Evolutionary conservation across 2,113 vertebrate species (phyloP).

Genomic region (Bubo bubo): DNA sequence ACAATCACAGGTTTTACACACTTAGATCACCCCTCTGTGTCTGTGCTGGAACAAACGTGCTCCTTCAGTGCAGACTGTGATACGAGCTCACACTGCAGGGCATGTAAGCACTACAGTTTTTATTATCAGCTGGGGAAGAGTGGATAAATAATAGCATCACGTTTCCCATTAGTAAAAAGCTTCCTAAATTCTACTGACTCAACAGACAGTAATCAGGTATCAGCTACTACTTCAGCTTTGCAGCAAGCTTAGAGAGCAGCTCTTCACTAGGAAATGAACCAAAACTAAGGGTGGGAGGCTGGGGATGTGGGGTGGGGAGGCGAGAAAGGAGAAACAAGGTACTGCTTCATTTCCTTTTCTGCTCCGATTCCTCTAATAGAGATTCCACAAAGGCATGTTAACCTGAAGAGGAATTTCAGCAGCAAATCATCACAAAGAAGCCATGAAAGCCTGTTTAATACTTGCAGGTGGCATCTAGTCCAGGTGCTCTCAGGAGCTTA

Average conservation of each 20-base stretch:
- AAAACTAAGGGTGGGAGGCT: background rate
- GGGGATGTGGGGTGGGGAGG: background rate
- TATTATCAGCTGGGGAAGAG: background rate
- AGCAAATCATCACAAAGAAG: background rate
- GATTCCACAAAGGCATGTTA: background rate
- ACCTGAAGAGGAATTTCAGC: conserved; percentile 12
- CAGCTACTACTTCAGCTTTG: background rate
- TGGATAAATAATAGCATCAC: background rate
- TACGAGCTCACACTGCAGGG: background rate
- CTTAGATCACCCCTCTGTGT: background rate
- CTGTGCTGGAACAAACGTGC: background rate
- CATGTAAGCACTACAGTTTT: background rate
- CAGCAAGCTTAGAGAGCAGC: background rate
- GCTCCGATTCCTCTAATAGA: background rate
- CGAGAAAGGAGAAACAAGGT: background rate
- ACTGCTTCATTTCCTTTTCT: background rate
- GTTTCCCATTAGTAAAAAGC: background rate
- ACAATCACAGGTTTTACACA: fast-evolving
- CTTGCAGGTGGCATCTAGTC: background rate
- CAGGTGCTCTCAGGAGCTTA: background rate
- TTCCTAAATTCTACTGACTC: background rate
- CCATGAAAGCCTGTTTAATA: background rate
- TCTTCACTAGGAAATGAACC: background rate
- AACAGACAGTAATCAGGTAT: background rate
- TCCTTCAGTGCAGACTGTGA: background rate